Percentiles rank a stretch among this genome's conserved stretches.
Conservation (phyloP, 1,140 invertebrate species). For the Nasonia giraulti region DNA sequence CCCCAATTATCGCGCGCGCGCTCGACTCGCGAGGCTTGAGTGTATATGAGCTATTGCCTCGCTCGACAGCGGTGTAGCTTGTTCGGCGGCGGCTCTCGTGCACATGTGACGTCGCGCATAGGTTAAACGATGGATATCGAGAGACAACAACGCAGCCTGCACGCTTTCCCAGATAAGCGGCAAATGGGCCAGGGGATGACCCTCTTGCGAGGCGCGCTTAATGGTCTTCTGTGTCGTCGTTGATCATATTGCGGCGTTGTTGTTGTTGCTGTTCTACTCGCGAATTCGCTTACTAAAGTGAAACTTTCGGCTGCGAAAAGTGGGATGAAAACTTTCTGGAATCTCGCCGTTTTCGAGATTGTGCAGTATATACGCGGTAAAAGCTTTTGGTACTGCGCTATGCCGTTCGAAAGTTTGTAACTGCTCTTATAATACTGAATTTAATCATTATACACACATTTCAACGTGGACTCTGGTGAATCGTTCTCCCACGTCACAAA, state of each 20-base stretch:
- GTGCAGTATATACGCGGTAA: too few species aligned
- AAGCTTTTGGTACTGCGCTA: too few species aligned
- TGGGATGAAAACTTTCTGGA: too few species aligned
- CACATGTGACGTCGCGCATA: too few species aligned
- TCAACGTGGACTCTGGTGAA: not conserved
- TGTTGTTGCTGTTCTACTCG: not conserved
- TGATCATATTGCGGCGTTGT: not conserved
- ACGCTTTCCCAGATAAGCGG: constrained; percentile 17
- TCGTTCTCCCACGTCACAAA: not conserved
- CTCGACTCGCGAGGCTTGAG: not conserved
- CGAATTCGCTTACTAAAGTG: too few species aligned
- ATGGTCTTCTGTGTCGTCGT: not conserved
- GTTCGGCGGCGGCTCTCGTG: too few species aligned
- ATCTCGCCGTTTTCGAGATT: too few species aligned
- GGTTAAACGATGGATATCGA: constrained; percentile 17
- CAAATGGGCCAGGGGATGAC: not conserved
- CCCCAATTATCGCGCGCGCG: constrained; percentile 15
- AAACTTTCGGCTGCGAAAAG: too few species aligned
- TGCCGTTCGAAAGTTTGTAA: not conserved
- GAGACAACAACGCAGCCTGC: not conserved
- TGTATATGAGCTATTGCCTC: not conserved
- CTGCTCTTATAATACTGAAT: not conserved
- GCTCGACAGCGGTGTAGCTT: not conserved
- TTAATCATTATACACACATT: not conserved
- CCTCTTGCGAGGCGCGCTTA: not conserved